Evolutionary conservation across 2,888 invertebrate genomes (phyloP).

Genomic region (Nasonovia ribisnigri): DNA sequence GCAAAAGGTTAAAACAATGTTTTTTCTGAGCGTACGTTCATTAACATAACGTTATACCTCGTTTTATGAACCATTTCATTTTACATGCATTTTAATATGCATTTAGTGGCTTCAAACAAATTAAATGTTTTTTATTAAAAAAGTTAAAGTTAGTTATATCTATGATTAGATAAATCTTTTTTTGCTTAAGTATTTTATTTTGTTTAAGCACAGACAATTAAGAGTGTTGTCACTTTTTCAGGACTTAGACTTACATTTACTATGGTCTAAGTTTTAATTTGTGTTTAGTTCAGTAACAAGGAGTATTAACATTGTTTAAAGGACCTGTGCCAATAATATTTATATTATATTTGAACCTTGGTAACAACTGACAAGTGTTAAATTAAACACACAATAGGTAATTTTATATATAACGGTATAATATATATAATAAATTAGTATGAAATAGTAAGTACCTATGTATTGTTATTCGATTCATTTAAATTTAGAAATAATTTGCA

Average conservation of each 20-base stretch:
- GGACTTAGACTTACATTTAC: neutral
- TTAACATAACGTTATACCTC: neutral
- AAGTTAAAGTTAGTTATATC: neutral
- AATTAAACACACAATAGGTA: neutral
- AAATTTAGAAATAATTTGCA: neutral
- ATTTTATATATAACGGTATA: neutral
- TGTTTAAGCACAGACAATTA: neutral
- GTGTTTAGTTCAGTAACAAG: neutral
- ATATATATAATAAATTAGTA: neutral
- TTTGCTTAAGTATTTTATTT: neutral
- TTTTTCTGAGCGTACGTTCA: neutral
- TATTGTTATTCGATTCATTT: neutral
- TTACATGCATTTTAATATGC: neutral
- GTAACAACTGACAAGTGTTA: neutral
- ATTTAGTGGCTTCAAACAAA: neutral
- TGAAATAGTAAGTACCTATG: neutral
- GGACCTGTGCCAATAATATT: neutral
- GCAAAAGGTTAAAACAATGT: neutral
- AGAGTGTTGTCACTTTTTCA: neutral
- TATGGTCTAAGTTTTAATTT: neutral
- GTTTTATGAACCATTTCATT: neutral
- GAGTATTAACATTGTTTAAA: neutral
- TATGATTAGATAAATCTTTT: constrained; percentile 1
- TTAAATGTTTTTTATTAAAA: neutral
- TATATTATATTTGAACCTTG: neutral